phyloP scores from a whole-genome alignment of 53 echinoderm and acorn worm species.

The Hippasteria phrygiana region DNA sequence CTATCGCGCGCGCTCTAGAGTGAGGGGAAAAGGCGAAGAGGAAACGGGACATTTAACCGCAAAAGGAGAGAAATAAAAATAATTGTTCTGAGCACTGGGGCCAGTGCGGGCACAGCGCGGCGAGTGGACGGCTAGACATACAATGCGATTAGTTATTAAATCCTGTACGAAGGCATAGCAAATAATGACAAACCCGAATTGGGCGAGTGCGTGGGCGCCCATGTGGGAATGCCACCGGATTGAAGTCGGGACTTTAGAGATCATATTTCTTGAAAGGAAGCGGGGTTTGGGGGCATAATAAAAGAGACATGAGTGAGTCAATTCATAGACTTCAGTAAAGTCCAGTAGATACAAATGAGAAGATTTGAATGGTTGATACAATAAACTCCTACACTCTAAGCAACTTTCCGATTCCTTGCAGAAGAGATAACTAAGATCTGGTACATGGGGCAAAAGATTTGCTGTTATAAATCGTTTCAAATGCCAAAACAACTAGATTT shows the following conservation, averaged over 20 bases:
- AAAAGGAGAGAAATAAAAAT: background rate
- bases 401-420: too few species aligned
- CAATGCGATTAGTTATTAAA: slow-evolving; percentile 45
- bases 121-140: slow-evolving; percentile 22
- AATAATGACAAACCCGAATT: background rate
- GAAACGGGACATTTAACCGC: background rate
- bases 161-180: background rate
- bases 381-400: too few species aligned
- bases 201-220: slow-evolving; percentile 15
- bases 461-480: too few species aligned
- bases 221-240: background rate
- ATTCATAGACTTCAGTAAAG: too few species aligned
- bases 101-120: background rate
- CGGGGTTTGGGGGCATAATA: background rate
- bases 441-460: too few species aligned
- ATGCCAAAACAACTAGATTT: too few species aligned
- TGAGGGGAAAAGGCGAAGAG: background rate
- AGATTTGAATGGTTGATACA: too few species aligned
- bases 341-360: too few species aligned
- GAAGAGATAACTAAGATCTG: too few species aligned
- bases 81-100: slow-evolving; percentile 1
- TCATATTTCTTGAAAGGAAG: background rate
- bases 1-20: background rate
- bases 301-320: background rate
- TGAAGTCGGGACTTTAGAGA: background rate